A percentile compares a stretch with the other conserved stretches of the same genome.
phyloP scores from a whole-genome alignment of 2,797 vertebrate species.

The Acridotheres tristis region DNA sequence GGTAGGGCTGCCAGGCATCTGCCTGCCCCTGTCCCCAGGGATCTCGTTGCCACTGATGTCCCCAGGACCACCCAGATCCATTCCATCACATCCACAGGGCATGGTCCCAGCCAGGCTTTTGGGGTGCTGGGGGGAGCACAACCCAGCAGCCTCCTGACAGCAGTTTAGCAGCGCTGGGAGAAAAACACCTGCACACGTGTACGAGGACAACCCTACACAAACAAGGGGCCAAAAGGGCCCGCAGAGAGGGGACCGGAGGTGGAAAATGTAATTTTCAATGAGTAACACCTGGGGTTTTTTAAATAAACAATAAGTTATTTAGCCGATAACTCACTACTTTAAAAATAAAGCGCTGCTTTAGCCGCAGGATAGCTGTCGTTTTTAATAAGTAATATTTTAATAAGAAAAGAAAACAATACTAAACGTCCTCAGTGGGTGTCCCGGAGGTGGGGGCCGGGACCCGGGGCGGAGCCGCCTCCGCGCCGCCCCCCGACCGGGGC shows the following conservation, averaged over 20 bases:
- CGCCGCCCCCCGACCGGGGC: not conserved
- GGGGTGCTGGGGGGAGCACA: not conserved
- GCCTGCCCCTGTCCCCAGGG: not conserved
- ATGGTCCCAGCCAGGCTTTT: accelerated
- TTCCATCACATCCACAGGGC: accelerated
- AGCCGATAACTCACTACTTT: not conserved
- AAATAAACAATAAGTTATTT: not conserved
- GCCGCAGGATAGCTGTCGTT: accelerated
- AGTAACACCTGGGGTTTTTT: not conserved
- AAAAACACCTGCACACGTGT: accelerated
- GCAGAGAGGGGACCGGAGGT: accelerated
- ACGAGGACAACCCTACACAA: not conserved
- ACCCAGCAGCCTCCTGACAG: too few relatives aligned
- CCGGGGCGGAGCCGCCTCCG: not conserved
- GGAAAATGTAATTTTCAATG: accelerated
- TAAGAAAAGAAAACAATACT: not conserved
- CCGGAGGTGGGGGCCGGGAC: not conserved
- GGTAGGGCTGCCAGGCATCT: not conserved
- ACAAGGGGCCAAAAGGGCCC: accelerated
- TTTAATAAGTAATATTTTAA: not conserved
- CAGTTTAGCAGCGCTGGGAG: accelerated
- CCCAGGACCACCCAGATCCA: accelerated
- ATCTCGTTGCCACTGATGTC: not conserved
- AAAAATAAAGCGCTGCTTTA: accelerated
- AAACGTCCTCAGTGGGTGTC: accelerated